Conservation (phyloP, 2,888 invertebrate species). For the Gonocerus acuteangulatus region DNA sequence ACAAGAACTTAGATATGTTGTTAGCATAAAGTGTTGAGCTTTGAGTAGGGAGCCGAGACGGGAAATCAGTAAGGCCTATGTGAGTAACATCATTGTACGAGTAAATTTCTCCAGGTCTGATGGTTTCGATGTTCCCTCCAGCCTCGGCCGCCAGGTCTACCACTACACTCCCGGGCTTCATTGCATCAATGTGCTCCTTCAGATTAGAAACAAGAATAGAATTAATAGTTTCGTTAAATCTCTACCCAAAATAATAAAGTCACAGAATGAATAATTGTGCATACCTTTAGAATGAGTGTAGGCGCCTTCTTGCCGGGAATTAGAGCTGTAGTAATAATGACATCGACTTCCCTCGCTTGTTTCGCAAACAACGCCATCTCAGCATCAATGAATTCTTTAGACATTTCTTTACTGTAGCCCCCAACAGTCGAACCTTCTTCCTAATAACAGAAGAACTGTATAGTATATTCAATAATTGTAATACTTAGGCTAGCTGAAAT, state of each 20-base stretch:
- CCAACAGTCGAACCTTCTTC: conserved; percentile 65
- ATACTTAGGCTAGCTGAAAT: background rate
- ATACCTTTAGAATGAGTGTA: conserved; percentile 63
- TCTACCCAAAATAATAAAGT: too few relatives aligned
- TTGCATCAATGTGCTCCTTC: conserved; percentile 38
- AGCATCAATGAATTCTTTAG: conserved; percentile 73
- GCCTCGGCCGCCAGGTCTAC: conserved; percentile 84
- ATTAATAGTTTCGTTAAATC: too few relatives aligned
- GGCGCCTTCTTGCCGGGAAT: conserved; percentile 84
- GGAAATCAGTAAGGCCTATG: conserved; percentile 75
- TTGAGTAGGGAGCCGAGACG: conserved; percentile 76
- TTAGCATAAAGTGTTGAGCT: conserved; percentile 83
- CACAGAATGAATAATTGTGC: too few relatives aligned
- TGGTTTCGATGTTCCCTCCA: conserved; percentile 80
- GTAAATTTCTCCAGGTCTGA: conserved; percentile 65
- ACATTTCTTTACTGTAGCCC: conserved; percentile 81
- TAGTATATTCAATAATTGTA: background rate
- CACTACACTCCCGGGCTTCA: conserved; percentile 75
- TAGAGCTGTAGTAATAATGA: conserved; percentile 80
- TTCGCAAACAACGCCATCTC: conserved; percentile 80
- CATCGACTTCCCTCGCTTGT: conserved; percentile 75
- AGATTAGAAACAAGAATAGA: conserved; percentile 18
- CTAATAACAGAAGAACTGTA: conserved; percentile 43
- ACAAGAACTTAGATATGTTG: conserved; percentile 77
- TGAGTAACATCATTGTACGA: conserved; percentile 73